Percentiles rank a stretch among this genome's conserved stretches.
Conservation (phyloP, 2,888 invertebrate species). For the Alloplasta piceator region DNA sequence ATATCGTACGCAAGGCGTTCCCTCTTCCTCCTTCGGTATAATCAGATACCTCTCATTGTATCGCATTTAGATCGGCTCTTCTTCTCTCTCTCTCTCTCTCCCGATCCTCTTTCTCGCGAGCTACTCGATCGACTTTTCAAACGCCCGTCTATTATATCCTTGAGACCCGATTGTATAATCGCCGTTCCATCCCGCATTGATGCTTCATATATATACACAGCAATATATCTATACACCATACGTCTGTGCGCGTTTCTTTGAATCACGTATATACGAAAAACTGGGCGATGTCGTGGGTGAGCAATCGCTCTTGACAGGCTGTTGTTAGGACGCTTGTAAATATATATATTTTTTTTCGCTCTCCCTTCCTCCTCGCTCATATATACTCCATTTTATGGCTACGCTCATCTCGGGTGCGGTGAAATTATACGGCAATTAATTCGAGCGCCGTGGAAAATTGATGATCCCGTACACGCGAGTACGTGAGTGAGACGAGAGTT, state of each 20-base stretch:
- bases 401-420: constrained; percentile 1
- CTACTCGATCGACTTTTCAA: constrained; percentile 73
- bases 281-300: constrained; percentile 45
- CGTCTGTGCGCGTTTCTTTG: neutral
- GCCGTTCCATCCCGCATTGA: constrained; percentile 58
- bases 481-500: constrained; percentile 35
- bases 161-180: constrained; percentile 75
- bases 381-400: neutral
- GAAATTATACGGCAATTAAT: constrained; percentile 65
- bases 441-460: constrained; percentile 43
- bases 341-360: constrained; percentile 20
- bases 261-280: constrained; percentile 15
- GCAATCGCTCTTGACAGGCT: constrained; percentile 51
- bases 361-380: neutral
- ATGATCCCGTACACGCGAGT: constrained; percentile 31
- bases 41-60: constrained; percentile 68
- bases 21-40: constrained; percentile 62
- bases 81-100: constrained; percentile 21
- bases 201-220: neutral
- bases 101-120: constrained; percentile 31
- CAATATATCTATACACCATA: neutral
- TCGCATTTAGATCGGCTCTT: constrained; percentile 67
- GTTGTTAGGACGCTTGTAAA: constrained; percentile 52
- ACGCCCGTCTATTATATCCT: constrained; percentile 78
- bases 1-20: constrained; percentile 52